Evolutionary conservation across 2,113 vertebrate genomes (phyloP).

Genomic region (Hippocampus abdominalis): DNA sequence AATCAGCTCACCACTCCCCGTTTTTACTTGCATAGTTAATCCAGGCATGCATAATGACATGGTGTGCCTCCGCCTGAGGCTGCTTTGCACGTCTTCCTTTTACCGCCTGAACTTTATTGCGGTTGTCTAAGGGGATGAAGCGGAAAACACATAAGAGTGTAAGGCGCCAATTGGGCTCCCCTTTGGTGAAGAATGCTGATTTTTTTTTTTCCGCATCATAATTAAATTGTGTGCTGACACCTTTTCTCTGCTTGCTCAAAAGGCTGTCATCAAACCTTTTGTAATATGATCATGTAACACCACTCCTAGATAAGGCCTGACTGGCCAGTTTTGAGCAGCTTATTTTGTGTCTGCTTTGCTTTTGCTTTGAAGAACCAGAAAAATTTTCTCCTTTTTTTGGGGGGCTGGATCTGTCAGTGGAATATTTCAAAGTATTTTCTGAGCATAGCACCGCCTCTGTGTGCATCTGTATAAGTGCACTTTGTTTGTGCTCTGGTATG

Average conservation of each 20-base stretch:
- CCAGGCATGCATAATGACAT: not conserved
- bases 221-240: not conserved
- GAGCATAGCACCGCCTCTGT: constrained; percentile 20
- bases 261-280: not conserved
- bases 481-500: constrained; percentile 1
- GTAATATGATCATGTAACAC: not conserved
- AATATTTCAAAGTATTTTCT: constrained; percentile 16
- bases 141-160: not conserved
- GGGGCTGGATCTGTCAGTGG: constrained; percentile 7
- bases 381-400: not conserved
- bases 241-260: not conserved
- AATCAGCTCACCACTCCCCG: not conserved
- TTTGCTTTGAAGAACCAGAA: not conserved
- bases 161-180: not conserved
- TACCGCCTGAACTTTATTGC: constrained; percentile 23
- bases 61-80: not conserved
- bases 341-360: not conserved
- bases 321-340: constrained; percentile 18
- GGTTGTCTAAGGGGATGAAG: not conserved
- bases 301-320: constrained; percentile 10
- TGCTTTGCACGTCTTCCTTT: not conserved
- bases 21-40: not conserved
- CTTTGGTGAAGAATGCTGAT: not conserved
- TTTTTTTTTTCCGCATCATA: not conserved
- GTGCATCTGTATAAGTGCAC: not conserved